Evolutionary conservation across 2,888 invertebrate genomes (phyloP).

Genomic region (Fabriciana adippe): DNA sequence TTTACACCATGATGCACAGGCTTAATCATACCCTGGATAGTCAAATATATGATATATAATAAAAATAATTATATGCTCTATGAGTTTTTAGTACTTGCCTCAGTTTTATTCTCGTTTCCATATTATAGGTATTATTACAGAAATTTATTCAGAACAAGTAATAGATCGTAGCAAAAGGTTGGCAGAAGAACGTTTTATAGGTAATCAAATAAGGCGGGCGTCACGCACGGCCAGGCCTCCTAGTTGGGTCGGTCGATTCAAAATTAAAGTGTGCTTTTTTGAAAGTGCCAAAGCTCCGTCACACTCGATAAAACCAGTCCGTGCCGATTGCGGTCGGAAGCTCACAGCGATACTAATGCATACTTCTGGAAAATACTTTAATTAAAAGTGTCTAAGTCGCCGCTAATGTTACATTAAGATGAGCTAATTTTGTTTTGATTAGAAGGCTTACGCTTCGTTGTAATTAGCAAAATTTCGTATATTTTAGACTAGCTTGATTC

Average conservation of each 20-base stretch:
- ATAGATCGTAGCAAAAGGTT: conserved; percentile 31
- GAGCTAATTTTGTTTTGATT: too few relatives aligned
- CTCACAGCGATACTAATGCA: conserved; percentile 11
- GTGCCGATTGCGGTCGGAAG: conserved; percentile 66
- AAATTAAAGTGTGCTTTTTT: conserved; percentile 79
- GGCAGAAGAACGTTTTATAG: conserved; percentile 58
- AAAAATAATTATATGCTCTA: too few relatives aligned
- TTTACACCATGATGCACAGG: too few relatives aligned
- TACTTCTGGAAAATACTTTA: conserved; percentile 10
- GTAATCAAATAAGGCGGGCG: conserved; percentile 74
- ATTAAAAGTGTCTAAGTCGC: neutral
- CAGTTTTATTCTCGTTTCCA: too few relatives aligned
- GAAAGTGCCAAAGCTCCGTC: conserved; percentile 68
- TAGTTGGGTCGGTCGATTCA: conserved; percentile 49
- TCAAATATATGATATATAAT: too few relatives aligned
- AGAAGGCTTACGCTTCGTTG: too few relatives aligned
- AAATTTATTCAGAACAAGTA: conserved; percentile 30
- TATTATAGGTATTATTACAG: neutral
- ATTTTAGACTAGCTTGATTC: too few relatives aligned
- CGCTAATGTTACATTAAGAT: too few relatives aligned
- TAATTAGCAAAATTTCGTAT: too few relatives aligned
- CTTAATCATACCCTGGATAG: too few relatives aligned
- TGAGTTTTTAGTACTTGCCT: too few relatives aligned
- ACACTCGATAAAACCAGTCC: conserved; percentile 77
- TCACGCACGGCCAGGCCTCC: conserved; percentile 68